Evolutionary conservation across 2,888 invertebrate species (phyloP).

Genomic region (Cataglyphis albicans): DNA sequence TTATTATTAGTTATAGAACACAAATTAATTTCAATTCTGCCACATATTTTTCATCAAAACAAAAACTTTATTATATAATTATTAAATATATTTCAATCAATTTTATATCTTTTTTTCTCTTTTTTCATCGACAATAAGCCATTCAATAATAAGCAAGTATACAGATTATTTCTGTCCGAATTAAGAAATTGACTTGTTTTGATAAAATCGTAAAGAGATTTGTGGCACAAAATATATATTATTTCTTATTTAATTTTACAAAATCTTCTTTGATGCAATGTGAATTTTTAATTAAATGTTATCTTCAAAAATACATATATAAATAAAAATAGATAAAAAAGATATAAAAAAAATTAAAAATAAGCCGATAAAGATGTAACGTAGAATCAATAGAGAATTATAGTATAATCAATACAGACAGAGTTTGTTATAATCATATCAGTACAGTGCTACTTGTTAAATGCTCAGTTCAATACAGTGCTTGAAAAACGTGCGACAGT

Average conservation of each 20-base stretch:
- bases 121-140: neutral
- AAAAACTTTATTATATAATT: neutral
- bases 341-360: neutral
- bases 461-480: conserved; percentile 15
- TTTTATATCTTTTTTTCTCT: neutral
- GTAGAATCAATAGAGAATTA: neutral
- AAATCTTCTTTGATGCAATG: neutral
- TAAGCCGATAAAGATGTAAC: neutral
- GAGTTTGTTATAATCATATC: neutral
- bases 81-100: neutral
- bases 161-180: neutral
- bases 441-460: conserved; percentile 27
- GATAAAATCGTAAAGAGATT: neutral
- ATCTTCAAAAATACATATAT: neutral
- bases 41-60: neutral
- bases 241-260: neutral
- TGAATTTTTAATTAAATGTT: neutral
- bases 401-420: neutral
- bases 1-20: neutral
- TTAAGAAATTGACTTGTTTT: neutral
- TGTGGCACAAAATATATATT: neutral
- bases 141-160: neutral
- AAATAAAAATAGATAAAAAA: neutral
- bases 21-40: neutral
- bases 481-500: conserved; percentile 60